These are phyloP conservation scores for Rambutsinella grinnellia DNA, from an alignment of 2,888 invertebrate species.

Conservation along the genomic window DNA sequence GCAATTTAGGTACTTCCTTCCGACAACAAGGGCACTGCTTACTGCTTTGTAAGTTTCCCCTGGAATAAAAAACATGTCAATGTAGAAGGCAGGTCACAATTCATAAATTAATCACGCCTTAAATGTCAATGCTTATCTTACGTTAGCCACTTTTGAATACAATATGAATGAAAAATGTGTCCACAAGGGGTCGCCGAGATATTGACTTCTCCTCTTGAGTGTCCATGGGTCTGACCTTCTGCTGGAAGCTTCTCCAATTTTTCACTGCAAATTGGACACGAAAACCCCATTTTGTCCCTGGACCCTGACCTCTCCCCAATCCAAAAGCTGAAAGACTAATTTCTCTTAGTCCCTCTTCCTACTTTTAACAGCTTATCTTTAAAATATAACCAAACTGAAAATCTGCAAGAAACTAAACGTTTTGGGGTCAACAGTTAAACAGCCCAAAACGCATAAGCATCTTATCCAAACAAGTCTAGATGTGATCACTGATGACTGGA, in stretches of 20 bases:
- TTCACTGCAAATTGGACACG: constrained; percentile 61
- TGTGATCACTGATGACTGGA: no score
- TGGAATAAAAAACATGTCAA: constrained; percentile 10
- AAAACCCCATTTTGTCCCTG: constrained; percentile 41
- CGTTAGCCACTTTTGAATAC: constrained; percentile 60
- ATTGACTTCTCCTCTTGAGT: constrained; percentile 28
- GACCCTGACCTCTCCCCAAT: no score
- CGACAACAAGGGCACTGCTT: constrained; percentile 58
- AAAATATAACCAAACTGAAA: no score
- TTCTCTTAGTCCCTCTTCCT: no score
- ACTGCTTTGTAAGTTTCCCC: constrained; percentile 40
- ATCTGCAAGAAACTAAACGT: no score
- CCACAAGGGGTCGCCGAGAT: constrained; percentile 59
- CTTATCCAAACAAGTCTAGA: no score
- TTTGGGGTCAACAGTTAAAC: no score
- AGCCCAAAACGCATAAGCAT: no score
- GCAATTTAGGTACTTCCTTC: constrained; percentile 42
- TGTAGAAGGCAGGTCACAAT: background rate
- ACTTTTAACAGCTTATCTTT: no score
- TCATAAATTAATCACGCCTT: background rate
- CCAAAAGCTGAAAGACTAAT: no score
- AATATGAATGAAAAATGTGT: constrained; percentile 59
- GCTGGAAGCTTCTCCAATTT: constrained; percentile 48
- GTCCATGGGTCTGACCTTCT: constrained; percentile 26
- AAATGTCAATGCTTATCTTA: constrained; percentile 17